Conservation (phyloP, 2,888 invertebrate species). For the Xanthorhoe designata region DNA sequence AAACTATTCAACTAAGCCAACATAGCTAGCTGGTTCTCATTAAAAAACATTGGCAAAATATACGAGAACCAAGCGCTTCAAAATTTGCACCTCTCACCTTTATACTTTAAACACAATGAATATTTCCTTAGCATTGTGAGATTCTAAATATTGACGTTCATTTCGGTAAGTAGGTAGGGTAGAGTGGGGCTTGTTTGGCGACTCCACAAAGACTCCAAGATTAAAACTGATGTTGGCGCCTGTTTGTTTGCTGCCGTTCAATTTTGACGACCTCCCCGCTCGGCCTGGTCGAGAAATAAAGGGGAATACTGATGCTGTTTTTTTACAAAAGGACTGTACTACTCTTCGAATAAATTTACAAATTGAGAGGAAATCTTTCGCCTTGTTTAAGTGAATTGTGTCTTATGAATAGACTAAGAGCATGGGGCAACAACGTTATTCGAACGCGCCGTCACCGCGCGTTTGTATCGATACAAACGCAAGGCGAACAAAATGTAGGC, state of each 20-base stretch:
- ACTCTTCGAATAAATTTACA: not conserved
- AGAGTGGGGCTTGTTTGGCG: slow-evolving; percentile 15
- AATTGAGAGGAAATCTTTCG: not conserved
- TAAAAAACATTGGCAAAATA: not conserved
- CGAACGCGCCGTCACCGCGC: too few species aligned
- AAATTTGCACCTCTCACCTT: not conserved
- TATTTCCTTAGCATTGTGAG: not conserved
- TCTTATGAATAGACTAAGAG: too few species aligned
- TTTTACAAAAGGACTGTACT: not conserved
- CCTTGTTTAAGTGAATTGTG: too few species aligned
- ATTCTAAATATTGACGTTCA: slow-evolving; percentile 16
- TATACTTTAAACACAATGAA: not conserved
- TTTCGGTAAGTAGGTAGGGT: slow-evolving; percentile 14
- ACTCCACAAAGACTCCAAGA: slow-evolving; percentile 21
- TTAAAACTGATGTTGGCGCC: slow-evolving; percentile 21
- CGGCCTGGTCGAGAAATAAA: slow-evolving; percentile 2
- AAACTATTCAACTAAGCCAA: too few species aligned
- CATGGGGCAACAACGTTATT: too few species aligned
- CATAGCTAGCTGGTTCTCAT: not conserved
- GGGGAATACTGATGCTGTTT: not conserved
- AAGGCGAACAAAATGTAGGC: too few species aligned
- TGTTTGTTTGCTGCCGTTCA: slow-evolving; percentile 11
- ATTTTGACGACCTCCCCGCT: slow-evolving; percentile 18
- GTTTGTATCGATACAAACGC: too few species aligned
- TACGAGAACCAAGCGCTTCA: not conserved